Evolutionary conservation across 2,797 vertebrate genomes (phyloP).

Genomic region (Columba guinea): DNA sequence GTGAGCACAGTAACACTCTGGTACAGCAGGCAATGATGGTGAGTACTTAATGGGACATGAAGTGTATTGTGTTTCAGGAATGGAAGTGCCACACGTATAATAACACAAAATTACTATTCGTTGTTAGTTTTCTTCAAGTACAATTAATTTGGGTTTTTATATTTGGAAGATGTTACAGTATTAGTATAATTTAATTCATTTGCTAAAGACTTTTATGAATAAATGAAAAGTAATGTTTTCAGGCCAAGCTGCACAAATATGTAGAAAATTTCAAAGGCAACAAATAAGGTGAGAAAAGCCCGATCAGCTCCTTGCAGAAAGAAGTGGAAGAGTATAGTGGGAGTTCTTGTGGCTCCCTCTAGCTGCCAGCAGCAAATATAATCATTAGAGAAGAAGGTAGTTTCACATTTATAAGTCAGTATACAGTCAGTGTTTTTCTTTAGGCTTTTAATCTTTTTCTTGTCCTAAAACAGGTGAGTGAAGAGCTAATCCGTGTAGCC

Average conservation of each 20-base stretch:
- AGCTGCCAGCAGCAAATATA: not conserved
- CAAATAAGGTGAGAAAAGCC: not conserved
- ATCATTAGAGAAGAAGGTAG: not conserved
- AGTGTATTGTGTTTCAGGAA: not conserved
- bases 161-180: not conserved
- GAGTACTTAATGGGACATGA: not conserved
- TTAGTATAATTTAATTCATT: not conserved
- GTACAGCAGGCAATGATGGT: slow-evolving; percentile 99
- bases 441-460: fast-evolving
- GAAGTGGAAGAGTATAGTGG: not conserved
- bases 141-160: not conserved
- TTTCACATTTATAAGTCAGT: not conserved
- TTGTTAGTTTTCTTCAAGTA: not conserved
- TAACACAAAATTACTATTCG: not conserved
- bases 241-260: not conserved
- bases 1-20: slow-evolving; percentile 97
- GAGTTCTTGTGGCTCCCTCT: slow-evolving; percentile 1
- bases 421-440: not conserved
- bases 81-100: not conserved
- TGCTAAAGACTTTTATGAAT: not conserved
- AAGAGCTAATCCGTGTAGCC: slow-evolving; percentile 97
- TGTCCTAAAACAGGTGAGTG: slow-evolving; percentile 86
- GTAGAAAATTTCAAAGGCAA: not conserved
- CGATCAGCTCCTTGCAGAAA: not conserved
- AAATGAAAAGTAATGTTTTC: not conserved